Percentiles rank a stretch among this genome's conserved stretches.
phyloP scores from a whole-genome alignment of 2,113 vertebrate species.

The Morone chrysops region DNA sequence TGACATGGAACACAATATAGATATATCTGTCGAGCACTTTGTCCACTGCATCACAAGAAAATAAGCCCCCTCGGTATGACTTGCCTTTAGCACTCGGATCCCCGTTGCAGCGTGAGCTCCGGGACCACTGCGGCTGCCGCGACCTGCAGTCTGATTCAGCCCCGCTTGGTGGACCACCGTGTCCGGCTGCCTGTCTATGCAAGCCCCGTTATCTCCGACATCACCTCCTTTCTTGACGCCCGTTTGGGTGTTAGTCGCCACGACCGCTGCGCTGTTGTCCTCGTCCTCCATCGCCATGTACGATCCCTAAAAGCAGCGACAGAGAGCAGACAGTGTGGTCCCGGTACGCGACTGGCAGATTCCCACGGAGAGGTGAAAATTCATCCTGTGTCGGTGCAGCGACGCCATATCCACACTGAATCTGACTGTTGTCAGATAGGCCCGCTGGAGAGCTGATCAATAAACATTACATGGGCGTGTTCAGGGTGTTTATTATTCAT shows the following conservation, averaged over 20 bases:
- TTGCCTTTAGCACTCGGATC: constrained; percentile 87
- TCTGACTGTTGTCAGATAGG: constrained; percentile 75
- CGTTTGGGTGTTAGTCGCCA: constrained; percentile 57
- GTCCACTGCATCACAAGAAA: constrained; percentile 27
- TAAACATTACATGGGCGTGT: constrained; percentile 82
- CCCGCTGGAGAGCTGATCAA: constrained; percentile 74
- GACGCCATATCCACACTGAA: constrained; percentile 83
- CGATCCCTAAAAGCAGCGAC: constrained; percentile 37
- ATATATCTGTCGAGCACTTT: constrained; percentile 49
- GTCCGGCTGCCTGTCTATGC: constrained; percentile 80
- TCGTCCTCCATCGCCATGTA: constrained; percentile 85
- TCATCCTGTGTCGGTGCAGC: constrained; percentile 73
- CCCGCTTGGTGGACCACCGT: constrained; percentile 75
- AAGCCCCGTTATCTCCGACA: constrained; percentile 79
- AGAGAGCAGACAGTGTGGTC: constrained; percentile 11
- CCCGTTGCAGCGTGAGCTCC: constrained; percentile 79
- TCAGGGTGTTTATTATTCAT: constrained; percentile 70
- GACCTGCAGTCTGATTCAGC: constrained; percentile 73
- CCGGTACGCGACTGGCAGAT: constrained; percentile 64
- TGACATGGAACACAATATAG: constrained; percentile 29
- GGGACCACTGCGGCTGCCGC: constrained; percentile 74
- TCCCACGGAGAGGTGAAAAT: constrained; percentile 71
- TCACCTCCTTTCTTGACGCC: constrained; percentile 74
- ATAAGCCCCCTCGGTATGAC: constrained; percentile 31
- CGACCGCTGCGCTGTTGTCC: constrained; percentile 59